Evolutionary conservation across 2,888 invertebrate species (phyloP), one percentile per base, ranked within the genome.

Genomic region (Sinohyriopsis cumingii): DNA sequence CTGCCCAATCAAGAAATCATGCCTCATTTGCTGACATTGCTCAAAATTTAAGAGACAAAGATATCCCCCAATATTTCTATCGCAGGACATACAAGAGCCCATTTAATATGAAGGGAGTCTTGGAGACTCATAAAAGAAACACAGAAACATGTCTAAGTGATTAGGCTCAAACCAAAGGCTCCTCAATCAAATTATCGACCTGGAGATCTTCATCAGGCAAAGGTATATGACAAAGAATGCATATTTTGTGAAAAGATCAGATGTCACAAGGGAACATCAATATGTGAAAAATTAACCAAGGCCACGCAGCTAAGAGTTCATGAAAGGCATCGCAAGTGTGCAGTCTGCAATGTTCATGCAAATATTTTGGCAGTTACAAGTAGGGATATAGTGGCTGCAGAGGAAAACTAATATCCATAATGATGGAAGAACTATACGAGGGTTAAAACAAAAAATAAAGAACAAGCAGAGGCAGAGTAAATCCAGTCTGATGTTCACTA

Each of bases 241-340:
- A 61, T 61, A 22, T 61, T 61, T 28, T 61, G 61, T 61, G 9
- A 28, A 20, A 6, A 61, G 61, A 6, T 24, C 59, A 60, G 53
- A 61, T 61, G 20, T 20, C 54, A 61, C 20, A 67, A 67, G 53
- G 20, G 22, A 20, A 24, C 67, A 22, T 24, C 22, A 20, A 7
- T 61, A 53, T 33, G 60, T 6, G 67, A 67, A 60, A 60, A 60
- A 1, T 55, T 67, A 22, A 54, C 25, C 22, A 60, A 53, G 25
- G 12, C 59, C 60, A 12, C 54, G 22, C 33, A 67, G 33, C 61
- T 55, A 22, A 57, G 61, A 61, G 53, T 55, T 18, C 54, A 67
- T 22, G 20, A 67, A n/a, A 67, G 45, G 7, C 24, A 61, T 22
- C 33, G 60, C n/a, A 54, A 59, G 28, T 15, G 53, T 67, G 60